phyloP scores from a whole-genome alignment of 2,888 invertebrate genomes.

The Stenodema calcarata region DNA sequence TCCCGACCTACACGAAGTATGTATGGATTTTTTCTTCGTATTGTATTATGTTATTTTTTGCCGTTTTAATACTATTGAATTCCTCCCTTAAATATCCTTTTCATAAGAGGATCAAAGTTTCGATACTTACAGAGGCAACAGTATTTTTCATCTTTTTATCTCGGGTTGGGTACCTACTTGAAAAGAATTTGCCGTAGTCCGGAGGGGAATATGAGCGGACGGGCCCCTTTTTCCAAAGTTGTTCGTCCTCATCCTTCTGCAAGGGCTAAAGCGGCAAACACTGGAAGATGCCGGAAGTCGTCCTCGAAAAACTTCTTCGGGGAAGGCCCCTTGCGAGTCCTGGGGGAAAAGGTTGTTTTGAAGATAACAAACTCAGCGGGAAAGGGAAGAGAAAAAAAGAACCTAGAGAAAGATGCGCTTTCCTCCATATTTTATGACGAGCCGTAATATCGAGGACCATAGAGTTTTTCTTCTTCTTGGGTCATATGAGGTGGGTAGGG shows the following conservation, averaged over 20 bases:
- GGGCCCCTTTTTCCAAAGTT: neutral
- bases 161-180: neutral
- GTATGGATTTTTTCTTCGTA: too few species aligned
- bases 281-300: slow-evolving; percentile 21
- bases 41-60: too few species aligned
- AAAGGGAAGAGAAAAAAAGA: neutral
- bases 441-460: neutral
- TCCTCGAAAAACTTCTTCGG: slow-evolving; percentile 12
- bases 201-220: neutral
- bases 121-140: neutral
- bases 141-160: neutral
- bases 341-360: slow-evolving; percentile 16
- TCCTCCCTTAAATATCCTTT: neutral
- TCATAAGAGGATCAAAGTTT: neutral
- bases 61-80: too few species aligned
- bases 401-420: neutral
- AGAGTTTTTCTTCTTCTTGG: neutral
- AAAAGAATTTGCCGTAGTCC: neutral
- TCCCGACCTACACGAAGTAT: too few species aligned
- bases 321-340: neutral
- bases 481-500: neutral
- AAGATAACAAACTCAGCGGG: slow-evolving; percentile 38
- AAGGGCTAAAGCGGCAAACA: neutral
- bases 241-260: neutral
- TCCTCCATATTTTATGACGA: slow-evolving; percentile 31